phyloP scores from a whole-genome alignment of 2,113 vertebrate genomes.

The Salvelinus sp. region DNA sequence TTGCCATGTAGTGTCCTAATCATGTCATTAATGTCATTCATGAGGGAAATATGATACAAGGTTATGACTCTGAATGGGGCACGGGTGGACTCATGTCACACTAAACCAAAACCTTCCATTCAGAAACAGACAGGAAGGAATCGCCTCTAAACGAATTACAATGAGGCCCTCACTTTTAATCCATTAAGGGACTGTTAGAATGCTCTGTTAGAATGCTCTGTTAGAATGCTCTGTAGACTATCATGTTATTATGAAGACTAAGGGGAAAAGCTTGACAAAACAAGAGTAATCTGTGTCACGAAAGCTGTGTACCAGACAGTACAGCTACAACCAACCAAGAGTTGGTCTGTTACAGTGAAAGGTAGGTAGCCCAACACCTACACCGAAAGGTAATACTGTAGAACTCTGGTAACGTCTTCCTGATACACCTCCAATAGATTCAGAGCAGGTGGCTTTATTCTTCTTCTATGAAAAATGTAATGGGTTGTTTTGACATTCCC shows the following conservation, averaged over 20 bases:
- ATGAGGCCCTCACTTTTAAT: slow-evolving; percentile 34
- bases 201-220: not conserved
- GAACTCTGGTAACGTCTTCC: slow-evolving; percentile 2
- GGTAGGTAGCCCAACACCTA: slow-evolving; percentile 45
- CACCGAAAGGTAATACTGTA: slow-evolving; percentile 39
- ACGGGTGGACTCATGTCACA: slow-evolving; percentile 41
- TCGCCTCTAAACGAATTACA: slow-evolving; percentile 57
- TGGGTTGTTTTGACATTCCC: slow-evolving; percentile 56
- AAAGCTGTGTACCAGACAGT: slow-evolving; percentile 25
- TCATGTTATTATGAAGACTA: slow-evolving; percentile 54
- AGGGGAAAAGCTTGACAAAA: slow-evolving; percentile 45
- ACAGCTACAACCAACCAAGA: slow-evolving; percentile 28
- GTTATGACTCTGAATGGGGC: slow-evolving; percentile 42
- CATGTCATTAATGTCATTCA: slow-evolving; percentile 66
- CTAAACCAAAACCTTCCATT: slow-evolving; percentile 34
- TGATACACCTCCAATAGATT: slow-evolving; percentile 38
- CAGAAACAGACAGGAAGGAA: slow-evolving; percentile 31
- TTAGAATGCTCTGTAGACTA: not conserved
- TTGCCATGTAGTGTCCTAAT: slow-evolving; percentile 47
- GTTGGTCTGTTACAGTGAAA: slow-evolving; percentile 13
- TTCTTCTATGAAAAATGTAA: slow-evolving; percentile 44
- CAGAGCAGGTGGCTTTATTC: slow-evolving; percentile 39
- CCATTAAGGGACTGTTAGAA: slow-evolving; percentile 40
- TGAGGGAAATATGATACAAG: slow-evolving; percentile 37
- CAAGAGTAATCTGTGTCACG: slow-evolving; percentile 55